Conservation (phyloP, 2,113 vertebrate species). For the Bujurquina vittata region DNA sequence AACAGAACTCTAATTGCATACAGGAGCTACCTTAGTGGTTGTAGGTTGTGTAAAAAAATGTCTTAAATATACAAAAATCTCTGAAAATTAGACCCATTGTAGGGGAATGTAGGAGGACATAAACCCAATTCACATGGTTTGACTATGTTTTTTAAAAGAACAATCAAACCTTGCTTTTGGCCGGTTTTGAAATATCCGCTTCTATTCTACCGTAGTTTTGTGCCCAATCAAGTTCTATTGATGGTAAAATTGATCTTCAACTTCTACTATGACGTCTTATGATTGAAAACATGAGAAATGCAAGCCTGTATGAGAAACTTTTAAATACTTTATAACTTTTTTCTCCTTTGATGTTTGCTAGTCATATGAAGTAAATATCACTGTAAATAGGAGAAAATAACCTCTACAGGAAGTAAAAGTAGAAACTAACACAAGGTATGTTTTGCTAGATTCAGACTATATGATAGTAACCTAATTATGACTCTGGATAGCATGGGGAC, state of each 20-base stretch:
- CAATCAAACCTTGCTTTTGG: too few relatives aligned
- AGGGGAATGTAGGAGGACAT: too few relatives aligned
- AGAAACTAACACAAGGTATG: neutral
- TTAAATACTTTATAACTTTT: neutral
- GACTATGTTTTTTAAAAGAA: too few relatives aligned
- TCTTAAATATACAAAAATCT: too few relatives aligned
- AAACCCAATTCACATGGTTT: too few relatives aligned
- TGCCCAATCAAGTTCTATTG: neutral
- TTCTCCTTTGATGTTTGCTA: too few relatives aligned
- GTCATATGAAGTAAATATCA: too few relatives aligned
- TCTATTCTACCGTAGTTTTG: too few relatives aligned
- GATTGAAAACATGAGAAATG: neutral
- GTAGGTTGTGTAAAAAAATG: neutral
- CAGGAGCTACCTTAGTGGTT: neutral
- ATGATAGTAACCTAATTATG: neutral
- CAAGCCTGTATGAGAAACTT: rapidly evolving
- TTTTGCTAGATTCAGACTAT: neutral
- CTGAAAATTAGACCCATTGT: too few relatives aligned
- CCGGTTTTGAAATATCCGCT: too few relatives aligned
- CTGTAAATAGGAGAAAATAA: neutral
- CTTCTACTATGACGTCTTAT: neutral
- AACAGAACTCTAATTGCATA: neutral
- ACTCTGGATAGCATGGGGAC: neutral
- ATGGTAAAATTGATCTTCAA: rapidly evolving
- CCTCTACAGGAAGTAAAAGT: neutral